Percentiles rank a stretch among this genome's conserved stretches.
Evolutionary conservation across 2,888 invertebrate species (phyloP).

Genomic region (Rhogogaster chlorosoma): DNA sequence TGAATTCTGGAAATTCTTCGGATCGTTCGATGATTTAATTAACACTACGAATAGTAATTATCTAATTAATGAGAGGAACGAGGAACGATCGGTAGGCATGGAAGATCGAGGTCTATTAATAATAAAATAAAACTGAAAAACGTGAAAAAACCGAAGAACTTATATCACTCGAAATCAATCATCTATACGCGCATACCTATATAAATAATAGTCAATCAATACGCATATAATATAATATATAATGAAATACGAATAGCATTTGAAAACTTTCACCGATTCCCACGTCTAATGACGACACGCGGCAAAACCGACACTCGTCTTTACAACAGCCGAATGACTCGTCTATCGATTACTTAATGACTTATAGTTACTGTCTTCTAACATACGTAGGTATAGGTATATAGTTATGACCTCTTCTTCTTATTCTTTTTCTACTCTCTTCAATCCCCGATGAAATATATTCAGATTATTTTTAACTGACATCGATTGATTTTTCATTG

Average conservation of each 20-base stretch:
- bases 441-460: not conserved
- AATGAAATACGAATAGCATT: constrained; percentile 43
- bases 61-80: constrained; percentile 33
- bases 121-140: not conserved
- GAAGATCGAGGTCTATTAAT: not conserved
- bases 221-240: constrained; percentile 3
- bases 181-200: not conserved
- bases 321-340: not conserved
- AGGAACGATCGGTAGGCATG: not conserved
- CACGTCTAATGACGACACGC: constrained; percentile 45
- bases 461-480: too few relatives aligned
- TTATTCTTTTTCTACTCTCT: not conserved
- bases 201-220: not conserved
- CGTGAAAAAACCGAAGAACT: not conserved
- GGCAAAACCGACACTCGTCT: not conserved
- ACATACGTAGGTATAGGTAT: not conserved
- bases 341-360: constrained; percentile 47
- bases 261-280: constrained; percentile 48
- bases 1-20: constrained; percentile 1
- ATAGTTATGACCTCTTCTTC: not conserved
- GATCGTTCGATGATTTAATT: constrained; percentile 50
- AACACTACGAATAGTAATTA: constrained; percentile 51
- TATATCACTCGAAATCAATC: not conserved
- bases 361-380: constrained; percentile 24
- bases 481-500: not conserved